phyloP scores from a whole-genome alignment of 2,888 invertebrate genomes.

The Seira sanloemensis region DNA sequence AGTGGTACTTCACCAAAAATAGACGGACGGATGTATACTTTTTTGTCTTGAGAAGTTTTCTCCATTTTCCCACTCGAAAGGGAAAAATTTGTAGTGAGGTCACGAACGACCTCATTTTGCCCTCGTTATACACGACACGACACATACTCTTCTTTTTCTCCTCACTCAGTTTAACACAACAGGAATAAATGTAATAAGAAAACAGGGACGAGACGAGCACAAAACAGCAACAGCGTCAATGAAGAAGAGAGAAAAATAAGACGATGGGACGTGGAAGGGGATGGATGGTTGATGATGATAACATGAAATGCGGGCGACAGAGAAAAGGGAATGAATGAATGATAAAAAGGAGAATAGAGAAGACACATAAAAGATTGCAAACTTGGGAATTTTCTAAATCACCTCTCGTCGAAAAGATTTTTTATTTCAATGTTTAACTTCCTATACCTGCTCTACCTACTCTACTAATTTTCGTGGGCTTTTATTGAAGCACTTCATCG shows the following conservation, averaged over 20 bases:
- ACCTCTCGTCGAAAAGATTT: constrained; percentile 30
- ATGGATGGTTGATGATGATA: too few species aligned
- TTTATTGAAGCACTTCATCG: too few species aligned
- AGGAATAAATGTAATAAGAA: constrained; percentile 6
- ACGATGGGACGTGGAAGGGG: constrained; percentile 6
- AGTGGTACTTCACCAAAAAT: neutral
- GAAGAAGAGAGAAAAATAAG: constrained; percentile 15
- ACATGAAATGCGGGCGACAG: neutral
- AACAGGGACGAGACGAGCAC: constrained; percentile 27
- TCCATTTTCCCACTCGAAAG: neutral
- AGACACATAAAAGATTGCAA: constrained; percentile 47
- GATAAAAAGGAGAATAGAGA: constrained; percentile 28
- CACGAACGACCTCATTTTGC: constrained; percentile 63
- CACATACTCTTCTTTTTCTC: constrained; percentile 21
- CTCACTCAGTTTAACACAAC: neutral
- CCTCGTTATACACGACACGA: constrained; percentile 61
- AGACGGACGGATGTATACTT: neutral
- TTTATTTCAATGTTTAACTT: too few species aligned
- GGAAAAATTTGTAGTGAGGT: constrained; percentile 59
- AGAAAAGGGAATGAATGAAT: constrained; percentile 39
- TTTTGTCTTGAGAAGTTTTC: neutral
- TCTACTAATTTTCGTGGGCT: too few species aligned
- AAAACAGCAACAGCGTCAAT: constrained; percentile 51
- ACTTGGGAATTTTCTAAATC: constrained; percentile 44
- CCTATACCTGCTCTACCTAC: too few species aligned